phyloP scores from a whole-genome alignment of 1,140 invertebrate species.

The Thalassaphorura encarpata region DNA sequence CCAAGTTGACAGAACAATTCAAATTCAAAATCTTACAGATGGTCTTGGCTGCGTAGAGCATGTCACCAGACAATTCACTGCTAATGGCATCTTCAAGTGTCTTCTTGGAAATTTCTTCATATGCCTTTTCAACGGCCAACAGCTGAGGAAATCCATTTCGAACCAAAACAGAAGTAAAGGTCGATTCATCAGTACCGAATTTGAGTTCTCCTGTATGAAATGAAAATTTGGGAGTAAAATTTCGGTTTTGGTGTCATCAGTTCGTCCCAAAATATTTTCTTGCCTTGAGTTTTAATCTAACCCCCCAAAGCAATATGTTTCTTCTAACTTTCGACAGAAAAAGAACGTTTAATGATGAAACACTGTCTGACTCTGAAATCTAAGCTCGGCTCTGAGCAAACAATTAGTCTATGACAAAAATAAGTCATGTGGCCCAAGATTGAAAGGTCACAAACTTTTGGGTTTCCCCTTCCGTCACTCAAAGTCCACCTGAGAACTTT shows the following conservation, averaged over 20 bases:
- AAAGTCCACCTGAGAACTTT: no score
- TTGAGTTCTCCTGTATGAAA: constrained; percentile 54
- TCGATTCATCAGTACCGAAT: constrained; percentile 78
- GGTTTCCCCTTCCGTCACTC: no score
- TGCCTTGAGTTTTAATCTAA: no score
- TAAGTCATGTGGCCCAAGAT: no score
- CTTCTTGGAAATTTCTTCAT: constrained; percentile 46
- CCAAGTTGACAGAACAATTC: neutral
- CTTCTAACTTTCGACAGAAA: no score
- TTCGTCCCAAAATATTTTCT: no score
- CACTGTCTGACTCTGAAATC: neutral
- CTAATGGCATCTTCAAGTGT: constrained; percentile 25
- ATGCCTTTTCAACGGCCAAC: constrained; percentile 47
- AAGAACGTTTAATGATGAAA: neutral
- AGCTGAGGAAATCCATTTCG: constrained; percentile 37
- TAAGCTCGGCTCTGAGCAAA: neutral
- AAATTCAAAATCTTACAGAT: constrained; percentile 29
- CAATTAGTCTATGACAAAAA: constrained; percentile 11
- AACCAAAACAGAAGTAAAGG: constrained; percentile 67
- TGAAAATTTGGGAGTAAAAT: neutral
- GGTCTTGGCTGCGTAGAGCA: constrained; percentile 27
- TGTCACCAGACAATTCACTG: constrained; percentile 26
- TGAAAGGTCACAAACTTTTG: no score
- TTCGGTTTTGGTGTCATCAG: no score
- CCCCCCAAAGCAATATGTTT: no score